These are phyloP conservation scores for Lagenorhynchus albirostris DNA, from an alignment of 2,113 vertebrate species.

Conservation along the genomic window DNA sequence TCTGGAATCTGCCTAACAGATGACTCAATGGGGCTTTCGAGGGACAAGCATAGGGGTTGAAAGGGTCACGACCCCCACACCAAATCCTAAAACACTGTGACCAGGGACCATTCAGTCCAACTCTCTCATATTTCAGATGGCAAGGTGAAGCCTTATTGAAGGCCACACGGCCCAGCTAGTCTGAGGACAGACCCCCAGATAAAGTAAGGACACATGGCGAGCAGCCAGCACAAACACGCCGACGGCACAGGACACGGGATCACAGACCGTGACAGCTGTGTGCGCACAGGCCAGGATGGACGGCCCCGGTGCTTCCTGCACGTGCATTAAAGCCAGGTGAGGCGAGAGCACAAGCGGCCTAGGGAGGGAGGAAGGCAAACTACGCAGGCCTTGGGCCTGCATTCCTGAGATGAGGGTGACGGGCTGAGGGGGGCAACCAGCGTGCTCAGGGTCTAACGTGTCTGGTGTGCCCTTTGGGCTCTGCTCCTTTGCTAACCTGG, in stretches of 20 bases:
- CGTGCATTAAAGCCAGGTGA: not conserved
- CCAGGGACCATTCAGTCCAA: not conserved
- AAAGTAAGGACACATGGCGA: not conserved
- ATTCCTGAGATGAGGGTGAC: not conserved
- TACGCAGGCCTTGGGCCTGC: not conserved
- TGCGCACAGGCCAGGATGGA: not conserved
- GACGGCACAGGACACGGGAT: not conserved
- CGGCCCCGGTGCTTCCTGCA: fast-evolving
- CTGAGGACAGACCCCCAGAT: not conserved
- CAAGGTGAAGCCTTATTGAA: not conserved
- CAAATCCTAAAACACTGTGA: not conserved
- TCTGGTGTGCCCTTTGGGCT: not conserved
- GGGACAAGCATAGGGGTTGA: not conserved
- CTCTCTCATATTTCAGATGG: not conserved
- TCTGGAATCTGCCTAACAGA: not conserved
- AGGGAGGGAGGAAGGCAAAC: not conserved
- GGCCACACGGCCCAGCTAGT: not conserved
- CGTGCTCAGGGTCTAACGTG: not conserved
- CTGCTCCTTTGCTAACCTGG: not conserved
- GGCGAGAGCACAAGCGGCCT: not conserved
- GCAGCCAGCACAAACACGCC: not conserved
- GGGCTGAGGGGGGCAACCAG: not conserved
- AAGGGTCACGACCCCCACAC: not conserved
- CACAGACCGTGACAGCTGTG: fast-evolving
- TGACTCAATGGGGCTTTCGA: not conserved